Base-by-base conservation (phyloP, 1,140 invertebrate genomes). In the Meteorus sp. region DNA sequence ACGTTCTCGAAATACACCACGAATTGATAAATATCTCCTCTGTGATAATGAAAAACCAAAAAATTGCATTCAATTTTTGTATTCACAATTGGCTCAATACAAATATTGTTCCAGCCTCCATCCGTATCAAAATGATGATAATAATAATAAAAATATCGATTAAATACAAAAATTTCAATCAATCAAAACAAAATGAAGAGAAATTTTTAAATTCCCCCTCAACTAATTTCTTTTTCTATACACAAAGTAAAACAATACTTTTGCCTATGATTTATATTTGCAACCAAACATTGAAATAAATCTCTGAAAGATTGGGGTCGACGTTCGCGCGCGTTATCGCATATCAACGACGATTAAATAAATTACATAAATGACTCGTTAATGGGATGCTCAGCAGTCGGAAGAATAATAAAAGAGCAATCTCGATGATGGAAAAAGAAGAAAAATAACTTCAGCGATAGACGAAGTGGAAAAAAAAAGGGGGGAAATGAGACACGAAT, bases 371-470 rank as follows among this genome's bases (percentile, higher is more conserved):
- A 27, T 48, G n/a, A 48, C 19, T 44, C 15, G 15, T 20, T 44
- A 44, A 44, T 44, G 41, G 19, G 19, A 44, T 44, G 41, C 41
- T 17, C 27, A 25, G 11, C 9, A 48, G 45, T 39, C 35, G 8
- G 43, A 7, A 45, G 43, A 48, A 48, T 22, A 48, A 48, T 48
- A 29, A 48, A 48, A n/a, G n/a, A n/a, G n/a, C n/a, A n/a, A n/a
- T n/a, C n/a, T n/a, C n/a, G n/a, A n/a, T n/a, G n/a, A n/a, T n/a
- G n/a, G n/a, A n/a, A n/a, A n/a, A n/a, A n/a, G n/a, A n/a, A n/a
- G n/a, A n/a, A n/a, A n/a, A n/a, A n/a, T n/a, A n/a, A n/a, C n/a
- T n/a, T n/a, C n/a, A n/a, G n/a, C n/a, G n/a, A n/a, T n/a, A n/a
- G n/a, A n/a, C n/a, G n/a, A n/a, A n/a, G n/a, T n/a, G n/a, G n/a